Evolutionary conservation across 2,797 vertebrate genomes (phyloP).

Genomic region (Menidia menidia): DNA sequence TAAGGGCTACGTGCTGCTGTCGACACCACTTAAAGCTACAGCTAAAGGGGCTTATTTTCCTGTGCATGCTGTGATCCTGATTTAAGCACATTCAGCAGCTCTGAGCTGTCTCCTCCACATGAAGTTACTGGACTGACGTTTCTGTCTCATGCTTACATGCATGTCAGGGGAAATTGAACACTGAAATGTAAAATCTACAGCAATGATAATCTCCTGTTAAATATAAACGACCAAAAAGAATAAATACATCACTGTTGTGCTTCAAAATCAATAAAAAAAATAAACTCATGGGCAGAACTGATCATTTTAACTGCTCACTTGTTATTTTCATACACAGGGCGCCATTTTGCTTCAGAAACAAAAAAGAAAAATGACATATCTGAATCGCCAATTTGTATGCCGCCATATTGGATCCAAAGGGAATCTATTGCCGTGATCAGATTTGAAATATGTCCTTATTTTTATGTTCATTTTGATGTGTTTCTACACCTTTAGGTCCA

Average conservation of each 20-base stretch:
- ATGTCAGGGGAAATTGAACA: background rate
- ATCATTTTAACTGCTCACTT: background rate
- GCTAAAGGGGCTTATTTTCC: conserved; percentile 16
- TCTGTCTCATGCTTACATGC: background rate
- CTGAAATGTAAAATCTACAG: conserved; percentile 7
- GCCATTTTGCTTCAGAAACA: too few species aligned
- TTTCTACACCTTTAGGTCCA: too few species aligned
- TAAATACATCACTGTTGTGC: conserved; percentile 21
- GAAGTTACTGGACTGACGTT: background rate
- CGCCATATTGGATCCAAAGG: too few species aligned
- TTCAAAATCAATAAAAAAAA: conserved; percentile 50
- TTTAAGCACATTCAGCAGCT: background rate
- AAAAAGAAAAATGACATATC: too few species aligned
- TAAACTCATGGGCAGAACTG: conserved; percentile 11
- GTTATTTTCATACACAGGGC: conserved; percentile 1
- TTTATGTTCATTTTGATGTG: too few species aligned
- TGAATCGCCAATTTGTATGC: too few species aligned
- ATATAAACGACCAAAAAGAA: conserved; percentile 4
- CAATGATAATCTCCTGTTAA: conserved; percentile 5
- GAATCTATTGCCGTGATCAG: too few species aligned
- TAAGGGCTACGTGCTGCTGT: conserved; percentile 65
- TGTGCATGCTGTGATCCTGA: conserved; percentile 30
- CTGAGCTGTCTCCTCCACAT: background rate
- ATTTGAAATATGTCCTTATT: too few species aligned
- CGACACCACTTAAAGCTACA: conserved; percentile 16